Conservation (phyloP, 2,113 vertebrate genomes). For the Tragelaphus scriptus region DNA sequence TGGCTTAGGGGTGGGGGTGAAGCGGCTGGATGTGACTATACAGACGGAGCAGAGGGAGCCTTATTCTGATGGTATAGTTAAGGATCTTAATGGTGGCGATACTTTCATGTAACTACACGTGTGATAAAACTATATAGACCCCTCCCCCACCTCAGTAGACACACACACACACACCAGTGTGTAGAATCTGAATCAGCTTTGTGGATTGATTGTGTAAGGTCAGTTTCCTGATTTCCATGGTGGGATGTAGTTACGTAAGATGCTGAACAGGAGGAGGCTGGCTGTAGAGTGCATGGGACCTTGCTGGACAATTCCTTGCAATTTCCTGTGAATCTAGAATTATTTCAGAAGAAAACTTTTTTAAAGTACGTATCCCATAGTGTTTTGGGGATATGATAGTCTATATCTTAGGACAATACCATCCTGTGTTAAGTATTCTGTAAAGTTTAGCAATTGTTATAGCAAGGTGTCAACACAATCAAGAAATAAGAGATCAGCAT, state of each 20-base stretch:
- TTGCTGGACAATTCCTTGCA: not conserved
- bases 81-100: not conserved
- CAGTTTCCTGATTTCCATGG: not conserved
- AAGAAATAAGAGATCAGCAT: not conserved
- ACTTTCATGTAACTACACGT: not conserved
- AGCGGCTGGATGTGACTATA: not conserved
- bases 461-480: not conserved
- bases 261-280: not conserved
- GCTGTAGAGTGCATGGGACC: too few species aligned
- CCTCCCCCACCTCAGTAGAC: not conserved
- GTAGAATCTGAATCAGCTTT: not conserved
- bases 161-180: not conserved
- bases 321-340: not conserved
- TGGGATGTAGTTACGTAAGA: rapidly evolving
- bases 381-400: not conserved
- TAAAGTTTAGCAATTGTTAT: not conserved
- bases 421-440: not conserved
- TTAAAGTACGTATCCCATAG: not conserved
- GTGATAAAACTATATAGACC: not conserved
- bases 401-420: not conserved
- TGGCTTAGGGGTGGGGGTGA: not conserved
- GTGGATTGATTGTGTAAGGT: not conserved
- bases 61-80: not conserved
- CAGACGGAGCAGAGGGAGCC: not conserved
- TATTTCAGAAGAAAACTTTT: not conserved